Percentiles rank a stretch among this genome's conserved stretches.
Evolutionary conservation across 2,888 invertebrate genomes (phyloP).

Genomic region (Myathropa florea): DNA sequence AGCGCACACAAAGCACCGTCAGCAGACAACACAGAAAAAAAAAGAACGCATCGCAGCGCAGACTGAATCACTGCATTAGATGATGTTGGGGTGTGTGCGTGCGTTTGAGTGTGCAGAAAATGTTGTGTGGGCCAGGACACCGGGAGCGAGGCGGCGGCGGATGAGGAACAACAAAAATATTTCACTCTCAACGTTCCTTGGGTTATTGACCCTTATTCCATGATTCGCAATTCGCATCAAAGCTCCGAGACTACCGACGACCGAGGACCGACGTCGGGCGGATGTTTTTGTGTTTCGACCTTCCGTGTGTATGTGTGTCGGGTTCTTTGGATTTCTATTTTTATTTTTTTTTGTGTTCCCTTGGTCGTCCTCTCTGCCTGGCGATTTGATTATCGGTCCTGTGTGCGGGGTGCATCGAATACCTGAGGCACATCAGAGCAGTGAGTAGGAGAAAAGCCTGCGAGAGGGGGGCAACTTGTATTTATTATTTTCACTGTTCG

Average conservation of each 20-base stretch:
- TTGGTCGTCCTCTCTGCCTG: not conserved
- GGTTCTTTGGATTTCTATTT: not conserved
- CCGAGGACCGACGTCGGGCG: slow-evolving; percentile 2
- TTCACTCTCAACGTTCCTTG: slow-evolving; percentile 17
- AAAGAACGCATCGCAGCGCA: slow-evolving; percentile 32
- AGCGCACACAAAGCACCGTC: not conserved
- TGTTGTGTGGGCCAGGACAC: not conserved
- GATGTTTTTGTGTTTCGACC: slow-evolving; percentile 28
- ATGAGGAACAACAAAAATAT: slow-evolving; percentile 29
- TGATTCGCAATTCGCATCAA: slow-evolving; percentile 54
- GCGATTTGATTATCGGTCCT: not conserved
- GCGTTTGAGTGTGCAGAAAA: not conserved
- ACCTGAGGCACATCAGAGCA: not conserved
- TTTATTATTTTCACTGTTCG: not conserved
- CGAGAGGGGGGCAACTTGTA: not conserved
- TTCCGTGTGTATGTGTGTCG: not conserved
- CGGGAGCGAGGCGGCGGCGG: not conserved
- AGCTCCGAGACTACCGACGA: slow-evolving; percentile 25
- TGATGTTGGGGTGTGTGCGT: slow-evolving; percentile 13
- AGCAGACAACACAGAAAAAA: slow-evolving; percentile 14
- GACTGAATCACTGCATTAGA: slow-evolving; percentile 28
- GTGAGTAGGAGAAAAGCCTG: not conserved
- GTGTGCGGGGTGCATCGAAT: not conserved
- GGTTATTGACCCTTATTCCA: slow-evolving; percentile 58
- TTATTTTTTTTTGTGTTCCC: not conserved